Base-by-base conservation (phyloP, 2,113 vertebrate genomes). In the Protobothrops mucrosquamatus region DNA sequence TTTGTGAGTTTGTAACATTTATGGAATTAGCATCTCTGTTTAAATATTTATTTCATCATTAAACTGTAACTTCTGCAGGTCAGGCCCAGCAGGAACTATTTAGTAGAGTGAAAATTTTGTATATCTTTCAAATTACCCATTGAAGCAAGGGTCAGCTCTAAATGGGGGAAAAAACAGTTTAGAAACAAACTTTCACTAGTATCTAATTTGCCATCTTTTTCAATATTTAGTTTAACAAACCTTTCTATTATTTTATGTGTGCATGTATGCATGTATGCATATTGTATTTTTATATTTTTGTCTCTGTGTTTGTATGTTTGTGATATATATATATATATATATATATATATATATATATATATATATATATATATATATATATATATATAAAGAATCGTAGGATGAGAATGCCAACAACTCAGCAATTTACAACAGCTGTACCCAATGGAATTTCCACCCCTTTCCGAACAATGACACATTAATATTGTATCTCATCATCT, bases 361-460 rank as follows among this genome's bases (percentile, higher is more conserved):
- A 74, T 74, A 74, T 85, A 43, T 86, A 11, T 61, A 29, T 64
- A 11, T 56, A 54, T 91, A 48, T 86, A 43, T 85, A 26, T 61
- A 29, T 64, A 11, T 56, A 54, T 91, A 48, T 86, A 48, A 48
- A 48, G 88, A 86, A 86, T 61, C 23, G 56, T 93, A 64, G 89
- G 89, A 87, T 93, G 89, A 12, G 46, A 54, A 86, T 87, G 92
- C 46, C 89, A 87, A 39, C 56, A 86, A 29, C 88, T 93, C 56
- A 93, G 81, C 92, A 93, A 93, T 93, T 90, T 90, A 93, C 56
- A 90, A 46, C 92, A 93, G 74, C 92, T 93, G 92, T 93, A 93
- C 26, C 88, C 74, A 86, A 86, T 93, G 81, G 88, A 61, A 87
- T 90, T 81, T 9, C 74, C 88, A 90, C 92, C 74, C 89, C 92